These are phyloP conservation scores for Gobius niger DNA, from an alignment of 2,113 vertebrate species.

Conservation along the genomic window DNA sequence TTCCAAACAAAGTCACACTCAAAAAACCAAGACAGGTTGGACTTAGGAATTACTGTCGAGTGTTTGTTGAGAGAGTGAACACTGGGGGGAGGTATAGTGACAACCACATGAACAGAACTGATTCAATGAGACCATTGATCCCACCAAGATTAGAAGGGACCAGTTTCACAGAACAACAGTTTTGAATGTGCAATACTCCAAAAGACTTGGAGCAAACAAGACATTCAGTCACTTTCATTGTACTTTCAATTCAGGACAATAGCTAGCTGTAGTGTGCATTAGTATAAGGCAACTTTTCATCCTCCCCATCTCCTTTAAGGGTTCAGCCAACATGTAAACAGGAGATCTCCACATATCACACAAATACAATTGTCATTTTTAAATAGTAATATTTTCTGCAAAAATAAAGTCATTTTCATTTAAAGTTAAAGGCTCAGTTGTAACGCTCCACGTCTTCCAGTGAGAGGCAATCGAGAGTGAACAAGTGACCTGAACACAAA, in stretches of 20 bases:
- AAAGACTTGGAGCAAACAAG: constrained; percentile 13
- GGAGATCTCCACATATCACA: constrained; percentile 44
- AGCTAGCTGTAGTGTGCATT: constrained; percentile 65
- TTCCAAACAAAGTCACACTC: constrained; percentile 70
- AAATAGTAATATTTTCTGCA: constrained; percentile 80
- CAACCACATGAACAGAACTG: constrained; percentile 14
- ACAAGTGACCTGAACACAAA: neutral
- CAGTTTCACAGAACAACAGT: constrained; percentile 47
- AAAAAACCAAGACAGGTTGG: constrained; percentile 82
- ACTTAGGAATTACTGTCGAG: constrained; percentile 70
- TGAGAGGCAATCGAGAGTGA: constrained; percentile 19
- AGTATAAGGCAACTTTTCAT: constrained; percentile 74
- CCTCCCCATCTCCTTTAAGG: constrained; percentile 46
- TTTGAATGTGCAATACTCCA: constrained; percentile 43
- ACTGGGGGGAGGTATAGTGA: constrained; percentile 18
- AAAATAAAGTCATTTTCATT: constrained; percentile 84
- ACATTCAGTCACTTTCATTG: constrained; percentile 64
- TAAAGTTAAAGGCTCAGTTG: constrained; percentile 52
- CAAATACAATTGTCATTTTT: constrained; percentile 64
- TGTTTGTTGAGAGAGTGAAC: constrained; percentile 50
- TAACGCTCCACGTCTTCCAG: constrained; percentile 18
- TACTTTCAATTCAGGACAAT: constrained; percentile 45
- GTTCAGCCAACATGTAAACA: constrained; percentile 50
- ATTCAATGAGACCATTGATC: constrained; percentile 25
- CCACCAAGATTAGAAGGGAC: constrained; percentile 26